Base-by-base conservation (phyloP, 1,140 invertebrate species). In the Panagrolaimus sp. region DNA sequence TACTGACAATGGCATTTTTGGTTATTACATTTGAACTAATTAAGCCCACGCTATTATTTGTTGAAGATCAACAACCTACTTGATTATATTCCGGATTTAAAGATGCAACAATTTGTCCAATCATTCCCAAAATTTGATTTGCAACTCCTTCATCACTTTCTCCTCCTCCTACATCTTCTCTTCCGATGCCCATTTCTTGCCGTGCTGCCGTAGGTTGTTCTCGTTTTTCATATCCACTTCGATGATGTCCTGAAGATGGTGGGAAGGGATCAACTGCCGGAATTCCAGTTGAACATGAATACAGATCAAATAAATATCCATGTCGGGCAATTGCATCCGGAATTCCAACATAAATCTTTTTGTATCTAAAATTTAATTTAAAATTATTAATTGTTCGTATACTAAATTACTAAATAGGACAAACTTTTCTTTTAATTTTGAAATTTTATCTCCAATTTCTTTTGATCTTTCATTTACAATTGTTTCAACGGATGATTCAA, bases 261-360 rank as follows among this genome's bases (percentile, higher is more conserved):
- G 52, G 52, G 21, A 58, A 21, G 10, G 52, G 52, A 28, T 58
- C 21, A n/a, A 58, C 12, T 21, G 52, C 28, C 2, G 52, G 52
- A 21, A 58, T 58, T 21, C 52, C 52, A 10, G 28, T 26, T 12
- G 52, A n/a, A n/a, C 21, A 26, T 28, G 52, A 28, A 58, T 12
- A 12, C 4, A 58, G 10, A 28, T 58, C 52, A 58, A 21, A 58
- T 12, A 58, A 21, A 28, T 26, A 58, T 12, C 52, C 52, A 58
- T 58, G 52, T 26, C 52, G 52, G 17, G 21, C 52, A 12, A 58
- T 58, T 21, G 52, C 52, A 58, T 58, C 21, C 17, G 52, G 52
- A 21, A 58, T 28, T 21, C 52, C 52, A 28, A 58, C 21, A 28
- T 58, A 58, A 28, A 58, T 28, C 52, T 58, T 58, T 58, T 58